A percentile compares a stretch with the other conserved stretches of the same genome.
These are phyloP conservation scores for Pycnomerus fuliginosus DNA, from an alignment of 2,888 invertebrate genomes.

Conservation along the genomic window DNA sequence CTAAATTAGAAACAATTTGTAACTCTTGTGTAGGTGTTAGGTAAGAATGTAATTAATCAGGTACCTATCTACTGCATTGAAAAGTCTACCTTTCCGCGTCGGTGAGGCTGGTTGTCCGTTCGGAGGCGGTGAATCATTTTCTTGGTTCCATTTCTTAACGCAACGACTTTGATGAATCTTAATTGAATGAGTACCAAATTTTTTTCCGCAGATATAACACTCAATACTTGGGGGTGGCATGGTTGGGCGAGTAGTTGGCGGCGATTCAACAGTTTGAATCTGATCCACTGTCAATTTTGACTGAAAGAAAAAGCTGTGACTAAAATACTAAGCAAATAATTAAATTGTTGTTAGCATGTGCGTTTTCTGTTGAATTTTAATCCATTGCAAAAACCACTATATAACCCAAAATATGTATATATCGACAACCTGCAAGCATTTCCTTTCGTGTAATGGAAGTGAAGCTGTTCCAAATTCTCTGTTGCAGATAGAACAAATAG, in stretches of 20 bases:
- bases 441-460: constrained; percentile 65
- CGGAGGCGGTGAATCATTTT: constrained; percentile 60
- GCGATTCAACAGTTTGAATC: too few relatives aligned
- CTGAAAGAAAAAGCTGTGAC: constrained; percentile 25
- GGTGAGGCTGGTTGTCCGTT: constrained; percentile 30
- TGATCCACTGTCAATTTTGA: constrained; percentile 43
- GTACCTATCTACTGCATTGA: too few relatives aligned
- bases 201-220: constrained; percentile 67
- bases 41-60: too few relatives aligned
- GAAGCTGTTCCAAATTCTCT: constrained; percentile 67
- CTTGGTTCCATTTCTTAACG: constrained; percentile 61
- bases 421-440: constrained; percentile 65
- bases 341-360: background rate
- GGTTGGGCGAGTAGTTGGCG: too few relatives aligned
- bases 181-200: constrained; percentile 64
- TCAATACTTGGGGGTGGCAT: constrained; percentile 45
- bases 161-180: constrained; percentile 69
- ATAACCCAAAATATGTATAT: too few relatives aligned
- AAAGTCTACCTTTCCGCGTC: constrained; percentile 25
- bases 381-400: constrained; percentile 1
- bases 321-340: constrained; percentile 2
- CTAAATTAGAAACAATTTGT: background rate
- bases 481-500: constrained; percentile 65
- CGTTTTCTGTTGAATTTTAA: too few relatives aligned
- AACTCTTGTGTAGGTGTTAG: too few relatives aligned